Conservation (phyloP, 2,888 invertebrate species). For the Operophtera brumata region DNA sequence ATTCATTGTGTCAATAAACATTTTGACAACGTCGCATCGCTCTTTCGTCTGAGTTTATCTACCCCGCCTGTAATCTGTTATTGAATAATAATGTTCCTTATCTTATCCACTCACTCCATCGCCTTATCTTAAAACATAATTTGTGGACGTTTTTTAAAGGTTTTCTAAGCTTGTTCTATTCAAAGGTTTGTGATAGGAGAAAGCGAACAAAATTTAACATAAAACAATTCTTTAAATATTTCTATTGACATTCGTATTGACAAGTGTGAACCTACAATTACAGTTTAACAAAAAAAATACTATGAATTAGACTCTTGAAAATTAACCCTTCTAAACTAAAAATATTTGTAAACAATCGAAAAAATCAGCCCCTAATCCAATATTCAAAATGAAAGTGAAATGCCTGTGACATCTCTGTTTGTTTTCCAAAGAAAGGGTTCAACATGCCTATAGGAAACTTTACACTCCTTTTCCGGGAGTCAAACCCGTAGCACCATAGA, state of each 20-base stretch:
- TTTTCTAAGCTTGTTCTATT: not conserved
- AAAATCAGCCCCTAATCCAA: not conserved
- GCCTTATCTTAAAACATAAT: slow-evolving; percentile 60
- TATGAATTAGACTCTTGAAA: not conserved
- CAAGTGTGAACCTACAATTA: too few relatives aligned
- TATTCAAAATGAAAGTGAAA: slow-evolving; percentile 46
- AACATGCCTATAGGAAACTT: not conserved
- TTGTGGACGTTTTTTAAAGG: slow-evolving; percentile 35
- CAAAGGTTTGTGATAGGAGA: not conserved
- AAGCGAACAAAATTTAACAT: not conserved
- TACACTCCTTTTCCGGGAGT: not conserved
- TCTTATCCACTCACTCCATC: slow-evolving; percentile 40
- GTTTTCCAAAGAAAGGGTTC: slow-evolving; percentile 60
- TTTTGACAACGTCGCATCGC: slow-evolving; percentile 49
- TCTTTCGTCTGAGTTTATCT: slow-evolving; percentile 40
- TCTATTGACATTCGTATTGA: too few relatives aligned
- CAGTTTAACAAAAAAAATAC: too few relatives aligned
- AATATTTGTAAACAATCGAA: not conserved
- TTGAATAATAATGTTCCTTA: slow-evolving; percentile 45
- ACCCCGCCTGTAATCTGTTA: slow-evolving; percentile 39
- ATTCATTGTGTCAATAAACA: slow-evolving; percentile 56
- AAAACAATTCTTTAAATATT: too few relatives aligned
- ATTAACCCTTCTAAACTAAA: not conserved
- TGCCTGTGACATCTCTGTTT: slow-evolving; percentile 52
- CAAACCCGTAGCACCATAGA: not conserved